Conservation (phyloP, 2,888 invertebrate species). For the Pollenia labialis region DNA sequence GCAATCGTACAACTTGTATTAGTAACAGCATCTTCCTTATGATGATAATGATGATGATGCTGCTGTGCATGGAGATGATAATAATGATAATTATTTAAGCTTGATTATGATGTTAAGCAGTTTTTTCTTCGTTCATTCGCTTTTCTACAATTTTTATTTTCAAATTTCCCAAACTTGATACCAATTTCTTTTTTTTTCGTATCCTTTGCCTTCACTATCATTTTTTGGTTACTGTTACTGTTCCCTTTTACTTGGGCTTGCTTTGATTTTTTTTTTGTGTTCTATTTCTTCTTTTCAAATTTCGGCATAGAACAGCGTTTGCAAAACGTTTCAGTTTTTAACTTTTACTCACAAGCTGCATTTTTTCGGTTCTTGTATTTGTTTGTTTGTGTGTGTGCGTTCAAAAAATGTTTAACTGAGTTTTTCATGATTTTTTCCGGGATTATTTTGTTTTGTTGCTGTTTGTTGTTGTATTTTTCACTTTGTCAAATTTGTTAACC, state of each 20-base stretch:
- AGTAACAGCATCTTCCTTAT: constrained; percentile 46
- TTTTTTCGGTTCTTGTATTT: constrained; percentile 37
- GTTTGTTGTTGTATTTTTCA: constrained; percentile 48
- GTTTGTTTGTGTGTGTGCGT: constrained; percentile 9
- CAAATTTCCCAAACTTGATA: constrained; percentile 42
- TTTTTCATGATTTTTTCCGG: constrained; percentile 56
- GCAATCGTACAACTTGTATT: constrained; percentile 18
- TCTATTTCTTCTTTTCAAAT: neutral
- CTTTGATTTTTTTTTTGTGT: constrained; percentile 23
- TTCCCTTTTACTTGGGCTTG: constrained; percentile 31
- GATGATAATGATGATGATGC: constrained; percentile 29
- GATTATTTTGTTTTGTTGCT: constrained; percentile 52
- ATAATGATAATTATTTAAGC: constrained; percentile 31
- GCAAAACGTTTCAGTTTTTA: constrained; percentile 55
- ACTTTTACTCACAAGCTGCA: constrained; percentile 58
- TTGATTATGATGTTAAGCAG: constrained; percentile 57
- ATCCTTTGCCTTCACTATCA: neutral
- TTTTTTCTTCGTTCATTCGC: neutral
- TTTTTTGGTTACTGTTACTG: neutral
- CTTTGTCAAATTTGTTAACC: constrained; percentile 73
- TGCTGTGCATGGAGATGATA: neutral
- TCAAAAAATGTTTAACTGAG: neutral
- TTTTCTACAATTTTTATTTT: constrained; percentile 47
- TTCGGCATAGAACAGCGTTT: constrained; percentile 43
- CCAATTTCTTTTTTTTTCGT: constrained; percentile 19